Conservation (phyloP, 2,113 vertebrate genomes). For the Trinectes maculatus region DNA sequence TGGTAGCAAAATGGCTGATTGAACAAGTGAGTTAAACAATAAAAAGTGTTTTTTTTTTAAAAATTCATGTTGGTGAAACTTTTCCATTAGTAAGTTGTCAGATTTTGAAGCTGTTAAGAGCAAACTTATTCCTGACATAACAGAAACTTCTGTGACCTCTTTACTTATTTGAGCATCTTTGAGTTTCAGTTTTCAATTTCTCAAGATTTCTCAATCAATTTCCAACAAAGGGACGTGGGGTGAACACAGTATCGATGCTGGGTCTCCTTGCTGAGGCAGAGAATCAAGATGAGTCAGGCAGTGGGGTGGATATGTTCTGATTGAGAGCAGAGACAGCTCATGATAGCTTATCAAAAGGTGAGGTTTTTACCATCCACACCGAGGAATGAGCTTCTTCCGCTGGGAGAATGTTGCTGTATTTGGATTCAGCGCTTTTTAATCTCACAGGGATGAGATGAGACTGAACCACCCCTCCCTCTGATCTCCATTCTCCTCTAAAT, state of each 20-base stretch:
- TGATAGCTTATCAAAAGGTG: slow-evolving; percentile 74
- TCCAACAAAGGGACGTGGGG: slow-evolving; percentile 18
- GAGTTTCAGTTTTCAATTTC: slow-evolving; percentile 47
- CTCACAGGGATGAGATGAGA: slow-evolving; percentile 42
- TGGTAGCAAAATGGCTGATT: not conserved
- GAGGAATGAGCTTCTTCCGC: slow-evolving; percentile 61
- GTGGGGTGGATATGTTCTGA: slow-evolving; percentile 49
- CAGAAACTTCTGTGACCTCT: slow-evolving; percentile 15
- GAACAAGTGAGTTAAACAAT: not conserved
- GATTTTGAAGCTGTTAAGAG: slow-evolving; percentile 8
- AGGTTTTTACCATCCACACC: slow-evolving; percentile 53
- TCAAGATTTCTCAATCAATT: slow-evolving; percentile 47
- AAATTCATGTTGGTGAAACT: not conserved
- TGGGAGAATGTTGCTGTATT: slow-evolving; percentile 22
- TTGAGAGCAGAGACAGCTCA: slow-evolving; percentile 64
- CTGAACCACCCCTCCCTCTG: slow-evolving; percentile 23
- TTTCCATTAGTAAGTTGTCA: slow-evolving; percentile 2
- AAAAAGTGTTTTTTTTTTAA: not conserved
- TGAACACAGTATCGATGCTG: slow-evolving; percentile 49
- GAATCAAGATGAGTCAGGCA: slow-evolving; percentile 28
- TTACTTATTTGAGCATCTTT: slow-evolving; percentile 34
- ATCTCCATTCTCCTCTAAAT: slow-evolving; percentile 39
- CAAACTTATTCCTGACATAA: slow-evolving; percentile 8
- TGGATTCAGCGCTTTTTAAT: slow-evolving; percentile 56
- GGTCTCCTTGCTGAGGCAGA: slow-evolving; percentile 29